Evolutionary conservation across 2,113 vertebrate species (phyloP), one percentile per base, ranked within the genome.

Genomic region (Asarcornis scutulata): DNA sequence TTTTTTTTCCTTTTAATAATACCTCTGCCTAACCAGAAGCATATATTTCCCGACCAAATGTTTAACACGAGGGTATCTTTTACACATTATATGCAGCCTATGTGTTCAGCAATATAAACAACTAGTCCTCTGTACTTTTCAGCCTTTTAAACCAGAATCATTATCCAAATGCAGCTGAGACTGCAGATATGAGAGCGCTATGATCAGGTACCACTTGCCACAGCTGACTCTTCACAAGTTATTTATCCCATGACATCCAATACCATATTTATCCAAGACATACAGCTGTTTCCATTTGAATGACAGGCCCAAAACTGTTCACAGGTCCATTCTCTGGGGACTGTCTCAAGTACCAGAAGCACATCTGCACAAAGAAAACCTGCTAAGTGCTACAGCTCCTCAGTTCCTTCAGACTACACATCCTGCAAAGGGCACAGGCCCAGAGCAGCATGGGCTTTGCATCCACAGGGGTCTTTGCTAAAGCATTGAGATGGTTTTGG

Each of bases 201-300:
- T 1, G 0, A n/a, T 6, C 26, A 9, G 0, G 2, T 4, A 5
- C 26, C 18, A 17, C 1, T 0, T 3, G 8, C n/a, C 56, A 53
- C 25, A 26, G 38, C 1, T 0, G 34, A 29, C 8, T 26, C 10
- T 48, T 36, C 9, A 3, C 0, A 42, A 20, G 58, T 11, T 3
- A n/a, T n/a, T 12, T 44, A 31, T 13, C 9, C 17, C 40, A 50
- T 6, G 0, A 68, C 40, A 40, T 13, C 40, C 40, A 40, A 40
- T 40, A 40, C 40, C 40, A 13, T 40, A 40, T 40, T 40, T 40
- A 40, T 40, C 16, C 18, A 44, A 44, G 34, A 12, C 42, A 62
- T 18, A 34, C 31, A 56, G 25, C 29, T 36, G 44, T 26, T 58
- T 7, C 32, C 75, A 31, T 9, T 4, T 4, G 18, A 40, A 5